Percentiles rank a stretch among this genome's conserved stretches.
phyloP scores from a whole-genome alignment of 1,140 invertebrate species.

The Diorhabda carinulata region DNA sequence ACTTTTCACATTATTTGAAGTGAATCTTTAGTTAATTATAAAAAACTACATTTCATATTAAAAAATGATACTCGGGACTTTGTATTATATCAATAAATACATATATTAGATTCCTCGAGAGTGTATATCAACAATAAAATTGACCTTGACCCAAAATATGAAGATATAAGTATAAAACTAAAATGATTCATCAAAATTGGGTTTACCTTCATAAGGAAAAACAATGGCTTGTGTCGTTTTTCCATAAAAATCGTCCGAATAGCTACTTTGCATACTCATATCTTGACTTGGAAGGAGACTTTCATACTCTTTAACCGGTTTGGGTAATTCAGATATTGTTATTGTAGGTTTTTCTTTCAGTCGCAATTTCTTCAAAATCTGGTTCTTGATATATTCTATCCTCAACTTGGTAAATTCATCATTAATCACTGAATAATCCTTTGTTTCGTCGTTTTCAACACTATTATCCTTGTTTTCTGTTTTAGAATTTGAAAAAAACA shows the following conservation, averaged over 20 bases:
- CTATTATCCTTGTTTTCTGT: slow-evolving; percentile 33
- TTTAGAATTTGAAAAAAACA: slow-evolving; percentile 29
- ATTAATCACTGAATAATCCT: slow-evolving; percentile 43
- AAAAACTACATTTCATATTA: no score
- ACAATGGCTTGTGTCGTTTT: slow-evolving; percentile 75
- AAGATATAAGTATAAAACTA: no score
- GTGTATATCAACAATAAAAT: no score
- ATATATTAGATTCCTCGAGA: no score
- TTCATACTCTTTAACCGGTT: slow-evolving; percentile 63
- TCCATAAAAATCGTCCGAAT: slow-evolving; percentile 71
- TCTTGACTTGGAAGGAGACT: slow-evolving; percentile 47
- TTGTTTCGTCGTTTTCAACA: slow-evolving; percentile 21
- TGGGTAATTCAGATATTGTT: slow-evolving; percentile 58
- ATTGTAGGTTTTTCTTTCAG: slow-evolving; percentile 67
- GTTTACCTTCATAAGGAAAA: slow-evolving; percentile 67
- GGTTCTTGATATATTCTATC: slow-evolving; percentile 75
- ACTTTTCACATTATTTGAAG: no score
- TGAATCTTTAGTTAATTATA: no score
- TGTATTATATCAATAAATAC: no score
- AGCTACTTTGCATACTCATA: slow-evolving; percentile 49
- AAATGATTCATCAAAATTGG: no score
- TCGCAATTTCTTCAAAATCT: slow-evolving; percentile 73
- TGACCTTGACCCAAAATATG: no score
- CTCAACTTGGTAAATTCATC: slow-evolving; percentile 56
- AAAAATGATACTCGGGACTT: no score